These are phyloP conservation scores for Malurus cyaneus DNA, from an alignment of 2,113 vertebrate species.

Conservation along the genomic window DNA sequence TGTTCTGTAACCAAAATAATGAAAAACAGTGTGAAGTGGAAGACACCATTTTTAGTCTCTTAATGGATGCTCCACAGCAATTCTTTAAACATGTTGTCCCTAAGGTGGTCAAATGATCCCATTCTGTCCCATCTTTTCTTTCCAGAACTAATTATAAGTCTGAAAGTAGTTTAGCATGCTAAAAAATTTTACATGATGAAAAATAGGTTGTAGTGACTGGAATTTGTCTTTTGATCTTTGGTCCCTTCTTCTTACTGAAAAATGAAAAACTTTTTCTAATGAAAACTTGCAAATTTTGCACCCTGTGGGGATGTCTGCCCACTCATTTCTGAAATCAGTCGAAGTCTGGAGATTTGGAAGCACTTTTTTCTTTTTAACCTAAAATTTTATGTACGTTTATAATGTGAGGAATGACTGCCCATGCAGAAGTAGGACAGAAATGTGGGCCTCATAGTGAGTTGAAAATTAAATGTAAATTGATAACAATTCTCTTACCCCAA, in stretches of 20 bases:
- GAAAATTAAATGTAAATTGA: not conserved
- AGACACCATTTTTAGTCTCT: not conserved
- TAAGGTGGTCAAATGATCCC: not conserved
- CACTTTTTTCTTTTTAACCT: not conserved
- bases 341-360: not conserved
- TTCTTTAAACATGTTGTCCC: not conserved
- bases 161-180: not conserved
- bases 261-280: constrained; percentile 23
- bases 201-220: constrained; percentile 18
- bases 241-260: constrained; percentile 2
- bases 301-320: not conserved
- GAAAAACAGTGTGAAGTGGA: not conserved
- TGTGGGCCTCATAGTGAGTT: not conserved
- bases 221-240: constrained; percentile 47
- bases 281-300: constrained; percentile 55
- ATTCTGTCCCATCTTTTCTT: not conserved
- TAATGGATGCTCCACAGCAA: not conserved
- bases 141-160: not conserved
- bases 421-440: not conserved
- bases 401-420: not conserved
- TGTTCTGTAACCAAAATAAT: not conserved
- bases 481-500: not conserved
- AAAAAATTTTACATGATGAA: not conserved
- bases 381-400: not conserved
- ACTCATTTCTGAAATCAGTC: constrained; percentile 53